Base-by-base conservation (phyloP, 2,797 vertebrate species). In the Galagoides demidoff region DNA sequence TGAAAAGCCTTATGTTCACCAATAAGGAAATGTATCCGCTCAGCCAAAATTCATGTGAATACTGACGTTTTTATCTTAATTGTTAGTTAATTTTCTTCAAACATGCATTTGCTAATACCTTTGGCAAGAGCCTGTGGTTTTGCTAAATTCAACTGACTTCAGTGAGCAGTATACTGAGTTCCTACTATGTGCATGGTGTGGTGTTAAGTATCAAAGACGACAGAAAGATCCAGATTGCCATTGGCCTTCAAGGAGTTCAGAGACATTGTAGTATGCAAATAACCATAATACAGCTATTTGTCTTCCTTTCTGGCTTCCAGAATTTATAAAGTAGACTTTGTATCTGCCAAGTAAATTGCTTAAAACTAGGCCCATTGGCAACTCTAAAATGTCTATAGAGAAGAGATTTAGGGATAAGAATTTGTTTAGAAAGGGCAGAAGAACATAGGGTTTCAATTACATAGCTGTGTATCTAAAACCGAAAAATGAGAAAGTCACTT, bases 71-170 rank as follows among this genome's bases (percentile, higher is more conserved):
- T 90, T 34, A 82, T 95, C 95, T 94, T 97, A 97, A 97, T 97
- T 97, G 92, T 96, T 85, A 92, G 94, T 95, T 95, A 96, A 97
- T 97, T 95, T 96, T 97, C 95, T 95, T 96, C 94, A 97, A 96
- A 91, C 92, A 95, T 73, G 86, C 84, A 94, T 94, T 96, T 7
- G 22, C 82, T 95, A 78, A 91, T 96, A 94, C 25, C 63, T 96
- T 95, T 97, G 97, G 86, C 94, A 95, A 89, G 39, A 92, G 39
- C 25, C 14, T 45, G 7, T 43, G 20, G 57, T 63, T 95, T 79
- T 90, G 13, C 49, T 90, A 89, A 89, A 85, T 84, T 96, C 87
- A 87, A 4, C 25, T 90, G 68, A 74, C 85, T 87, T 96, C 71
- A 81, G 2, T 85, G 61, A 96, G 29, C 20, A 92, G 93, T 73